Conservation (phyloP, 2,797 vertebrate species). For the Phrynocephalus guinanensis region DNA sequence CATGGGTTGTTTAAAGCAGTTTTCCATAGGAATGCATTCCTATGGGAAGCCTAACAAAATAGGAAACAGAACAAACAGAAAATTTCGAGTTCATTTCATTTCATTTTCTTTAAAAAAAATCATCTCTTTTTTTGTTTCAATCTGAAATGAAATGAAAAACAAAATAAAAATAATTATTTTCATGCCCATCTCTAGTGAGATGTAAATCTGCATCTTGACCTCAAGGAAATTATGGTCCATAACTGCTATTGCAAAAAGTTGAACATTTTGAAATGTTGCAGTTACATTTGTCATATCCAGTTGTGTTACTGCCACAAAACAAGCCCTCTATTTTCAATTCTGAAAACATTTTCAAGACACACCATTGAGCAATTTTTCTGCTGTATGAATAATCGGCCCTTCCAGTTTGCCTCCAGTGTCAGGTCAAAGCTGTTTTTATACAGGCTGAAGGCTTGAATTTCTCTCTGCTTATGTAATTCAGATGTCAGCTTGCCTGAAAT, state of each 20-base stretch:
- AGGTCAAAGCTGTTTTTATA: slow-evolving; percentile 75
- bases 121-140: too few species aligned
- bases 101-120: too few species aligned
- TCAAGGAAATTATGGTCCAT: slow-evolving; percentile 27
- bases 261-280: slow-evolving; percentile 27
- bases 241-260: slow-evolving; percentile 41
- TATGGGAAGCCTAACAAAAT: too few species aligned
- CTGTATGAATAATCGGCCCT: slow-evolving; percentile 67
- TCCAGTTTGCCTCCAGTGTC: slow-evolving; percentile 67
- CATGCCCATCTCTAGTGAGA: slow-evolving; percentile 6
- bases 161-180: too few species aligned
- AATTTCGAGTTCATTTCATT: too few species aligned
- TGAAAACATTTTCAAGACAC: slow-evolving; percentile 63
- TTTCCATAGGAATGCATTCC: too few species aligned
- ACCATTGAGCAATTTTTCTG: slow-evolving; percentile 64
- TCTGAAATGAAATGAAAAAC: slow-evolving; percentile 44
- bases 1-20: too few species aligned
- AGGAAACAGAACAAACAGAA: too few species aligned
- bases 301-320: slow-evolving; percentile 59
- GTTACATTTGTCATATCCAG: slow-evolving; percentile 50
- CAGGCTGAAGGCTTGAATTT: slow-evolving; percentile 70
- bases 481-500: slow-evolving; percentile 72
- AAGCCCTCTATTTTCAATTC: slow-evolving; percentile 64
- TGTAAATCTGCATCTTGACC: slow-evolving; percentile 55
- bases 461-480: slow-evolving; percentile 75